Evolutionary conservation across 2,113 vertebrate species (phyloP), one percentile per base, ranked within the genome.

Genomic region (Aptenodytes forsteri): DNA sequence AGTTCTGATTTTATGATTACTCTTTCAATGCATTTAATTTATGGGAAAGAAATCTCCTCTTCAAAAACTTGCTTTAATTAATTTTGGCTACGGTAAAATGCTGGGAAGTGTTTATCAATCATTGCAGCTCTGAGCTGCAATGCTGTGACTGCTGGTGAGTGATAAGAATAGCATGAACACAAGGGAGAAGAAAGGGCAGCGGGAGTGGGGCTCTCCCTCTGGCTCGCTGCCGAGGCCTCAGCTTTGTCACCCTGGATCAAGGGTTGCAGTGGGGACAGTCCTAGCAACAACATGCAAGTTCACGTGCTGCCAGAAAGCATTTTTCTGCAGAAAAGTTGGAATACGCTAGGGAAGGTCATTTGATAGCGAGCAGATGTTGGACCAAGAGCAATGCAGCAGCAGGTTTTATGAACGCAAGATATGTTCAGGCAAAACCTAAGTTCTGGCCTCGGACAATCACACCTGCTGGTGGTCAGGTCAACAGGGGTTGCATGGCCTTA

Each of bases 11-110:
- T 65, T 85, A 40, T 77, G 62, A 92, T 91, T 86, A 87, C 17
- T 59, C 83, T 89, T 73, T 90, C 71, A 82, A 49, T 89, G 86
- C 73, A 50, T 92, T 96, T 93, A 69, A 92, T 95, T 83, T 89
- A 94, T 64, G 77, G 81, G 83, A 72, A 80, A 94, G 67, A 73
- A 84, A 83, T 50, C 65, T 72, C 49, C 59, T 92, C 73, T 78
- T 93, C 52, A 76, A 54, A 91, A 85, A 40, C 18, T 21, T 40
- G 65, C 72, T 91, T 25, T 69, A 83, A 93, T 96, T 87, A 72
- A 89, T 96, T 97, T 73, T 94, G 94, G 87, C 89, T 76, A 2
- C 47, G 46, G 36, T 47, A 10, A 59, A 66, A 49, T 4, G 61
- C 77, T 89, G 81, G 94, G 62, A 77, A 81, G 73, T 73, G 91